Conservation (phyloP, 2,888 invertebrate genomes). For the Xylophagus ater region DNA sequence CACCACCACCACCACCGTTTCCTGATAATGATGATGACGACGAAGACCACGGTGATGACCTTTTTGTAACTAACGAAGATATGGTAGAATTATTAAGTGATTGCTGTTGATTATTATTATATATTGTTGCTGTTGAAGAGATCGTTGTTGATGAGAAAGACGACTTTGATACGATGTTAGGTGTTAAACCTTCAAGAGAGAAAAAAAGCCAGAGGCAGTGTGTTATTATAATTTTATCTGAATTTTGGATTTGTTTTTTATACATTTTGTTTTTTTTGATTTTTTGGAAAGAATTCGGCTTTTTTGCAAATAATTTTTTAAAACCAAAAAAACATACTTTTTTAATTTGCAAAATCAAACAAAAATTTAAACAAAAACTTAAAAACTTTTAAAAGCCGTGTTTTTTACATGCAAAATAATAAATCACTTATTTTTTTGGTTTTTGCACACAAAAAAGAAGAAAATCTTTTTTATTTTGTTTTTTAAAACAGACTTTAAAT, state of each 20-base stretch:
- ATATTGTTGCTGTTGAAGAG: constrained; percentile 42
- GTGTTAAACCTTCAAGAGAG: constrained; percentile 56
- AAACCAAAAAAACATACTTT: too few relatives aligned
- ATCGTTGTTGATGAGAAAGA: constrained; percentile 36
- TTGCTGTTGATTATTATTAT: constrained; percentile 12
- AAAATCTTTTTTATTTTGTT: too few relatives aligned
- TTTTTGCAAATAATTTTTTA: too few relatives aligned
- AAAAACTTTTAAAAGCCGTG: too few relatives aligned
- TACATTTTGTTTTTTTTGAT: constrained; percentile 19
- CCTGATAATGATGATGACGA: constrained; percentile 9
- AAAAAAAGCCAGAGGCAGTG: constrained; percentile 75
- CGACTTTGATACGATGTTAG: constrained; percentile 38
- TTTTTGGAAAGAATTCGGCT: too few relatives aligned
- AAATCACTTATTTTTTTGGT: too few relatives aligned
- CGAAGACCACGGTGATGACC: constrained; percentile 1
- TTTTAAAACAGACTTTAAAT: too few relatives aligned
- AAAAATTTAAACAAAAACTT: constrained; percentile 20
- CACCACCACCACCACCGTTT: background rate
- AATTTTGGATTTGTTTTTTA: constrained; percentile 17
- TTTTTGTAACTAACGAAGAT: background rate
- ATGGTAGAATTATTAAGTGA: constrained; percentile 7
- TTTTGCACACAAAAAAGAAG: too few relatives aligned
- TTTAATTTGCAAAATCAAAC: constrained; percentile 15
- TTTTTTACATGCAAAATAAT: too few relatives aligned
- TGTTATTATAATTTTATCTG: constrained; percentile 23